Base-by-base conservation (phyloP, 2,888 invertebrate genomes). In the Napeogenes inachia region DNA sequence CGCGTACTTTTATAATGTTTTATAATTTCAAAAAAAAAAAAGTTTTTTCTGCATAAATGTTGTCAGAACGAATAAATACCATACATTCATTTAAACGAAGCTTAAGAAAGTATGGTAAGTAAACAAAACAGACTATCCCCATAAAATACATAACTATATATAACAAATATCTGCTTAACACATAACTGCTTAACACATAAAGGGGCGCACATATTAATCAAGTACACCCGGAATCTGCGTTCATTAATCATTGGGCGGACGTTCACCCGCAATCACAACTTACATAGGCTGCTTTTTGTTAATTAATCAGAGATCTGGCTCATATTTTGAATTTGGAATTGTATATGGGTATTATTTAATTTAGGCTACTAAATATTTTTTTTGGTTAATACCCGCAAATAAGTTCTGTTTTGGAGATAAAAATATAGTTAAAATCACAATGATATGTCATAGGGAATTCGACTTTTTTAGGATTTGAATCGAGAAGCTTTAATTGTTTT, bases 181-280 rank as follows among this genome's bases (percentile, higher is more conserved):
- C 57, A 67, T 62, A 64, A 62, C 61, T 65, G 60, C 63, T 62
- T 56, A 64, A 65, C 69, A 69, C 67, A 71, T 68, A 71, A 79
- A 79, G 78, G 83, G 81, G 81, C 75, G 77, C 78, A 82, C 84
- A 79, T 87, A 89, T 89, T 89, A 89, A 89, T 89, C 89, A 89
- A 85, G 80, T 77, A 80, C 81, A 80, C 76, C 77, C 80, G 84
- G 82, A 82, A 78, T 79, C 82, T 75, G 72, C 73, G 81, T 72
- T 88, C 88, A 85, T 88, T 88, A 88, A 87, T 88, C 88, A 87
- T 85, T 79, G 80, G 75, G 80, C 80, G 82, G 80, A 78, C 50
- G 50, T 50, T 77, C 79, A 75, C 81, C 77, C 82, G 80, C 81
- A 84, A 85, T 84, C 84, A 80, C 78, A 78, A 78, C 78, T 73